phyloP scores from a whole-genome alignment of 1,140 invertebrate genomes.

The Anagrus nilaparvatae region DNA sequence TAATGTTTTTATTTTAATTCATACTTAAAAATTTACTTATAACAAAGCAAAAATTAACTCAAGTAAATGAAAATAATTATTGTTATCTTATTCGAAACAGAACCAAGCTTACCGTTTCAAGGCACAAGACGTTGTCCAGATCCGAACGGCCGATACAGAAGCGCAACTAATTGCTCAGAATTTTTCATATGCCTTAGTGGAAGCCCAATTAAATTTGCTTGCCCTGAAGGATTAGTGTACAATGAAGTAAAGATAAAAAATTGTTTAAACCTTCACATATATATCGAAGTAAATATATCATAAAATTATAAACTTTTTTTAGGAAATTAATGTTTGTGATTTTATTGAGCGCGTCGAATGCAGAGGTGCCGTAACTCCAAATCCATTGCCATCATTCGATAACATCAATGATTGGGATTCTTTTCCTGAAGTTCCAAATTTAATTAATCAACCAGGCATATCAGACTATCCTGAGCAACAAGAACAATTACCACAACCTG shows the following conservation, averaged over 20 bases:
- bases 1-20: no score
- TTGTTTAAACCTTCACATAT: slow-evolving; percentile 2
- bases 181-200: slow-evolving; percentile 53
- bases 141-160: slow-evolving; percentile 47
- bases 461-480: no score
- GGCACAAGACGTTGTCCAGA: slow-evolving; percentile 38
- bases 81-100: slow-evolving; percentile 21
- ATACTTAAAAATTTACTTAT: no score
- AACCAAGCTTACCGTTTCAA: slow-evolving; percentile 35
- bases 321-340: slow-evolving; percentile 51
- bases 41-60: no score
- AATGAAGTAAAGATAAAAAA: slow-evolving; percentile 46
- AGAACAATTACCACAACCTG: slow-evolving; percentile 7
- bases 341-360: slow-evolving; percentile 48
- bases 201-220: slow-evolving; percentile 50
- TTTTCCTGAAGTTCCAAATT: no score
- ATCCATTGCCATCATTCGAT: slow-evolving; percentile 19
- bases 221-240: slow-evolving; percentile 50
- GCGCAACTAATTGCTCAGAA: slow-evolving; percentile 50
- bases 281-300: slow-evolving; percentile 5
- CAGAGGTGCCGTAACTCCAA: slow-evolving; percentile 32
- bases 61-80: slow-evolving; percentile 1
- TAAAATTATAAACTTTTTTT: slow-evolving; percentile 19
- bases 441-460: neutral
- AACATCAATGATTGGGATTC: no score